Conservation (phyloP, 2,888 invertebrate species). For the Dryobota labecula region DNA sequence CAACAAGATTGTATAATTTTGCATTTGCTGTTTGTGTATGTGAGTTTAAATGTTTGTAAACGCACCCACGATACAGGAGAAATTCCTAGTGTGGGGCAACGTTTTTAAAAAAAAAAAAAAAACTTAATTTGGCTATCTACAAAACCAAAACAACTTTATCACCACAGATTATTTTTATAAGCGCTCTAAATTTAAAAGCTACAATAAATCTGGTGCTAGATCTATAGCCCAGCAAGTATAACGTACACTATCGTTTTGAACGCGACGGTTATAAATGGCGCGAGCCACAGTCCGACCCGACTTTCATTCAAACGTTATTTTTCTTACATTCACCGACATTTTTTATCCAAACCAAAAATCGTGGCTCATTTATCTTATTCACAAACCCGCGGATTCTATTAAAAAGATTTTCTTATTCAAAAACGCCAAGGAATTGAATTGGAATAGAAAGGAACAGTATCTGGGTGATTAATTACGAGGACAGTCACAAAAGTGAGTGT, state of each 20-base stretch:
- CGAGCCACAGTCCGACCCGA: conserved; percentile 61
- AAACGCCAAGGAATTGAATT: conserved; percentile 80
- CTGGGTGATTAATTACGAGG: conserved; percentile 78
- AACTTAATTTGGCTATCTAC: not conserved
- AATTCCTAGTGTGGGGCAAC: too few species aligned
- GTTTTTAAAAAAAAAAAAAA: too few species aligned
- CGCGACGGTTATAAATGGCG: conserved; percentile 70
- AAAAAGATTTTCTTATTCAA: conserved; percentile 82
- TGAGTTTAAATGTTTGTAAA: too few species aligned
- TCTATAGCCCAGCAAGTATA: conserved; percentile 41
- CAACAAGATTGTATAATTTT: not conserved
- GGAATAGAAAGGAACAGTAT: conserved; percentile 73
- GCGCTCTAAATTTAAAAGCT: conserved; percentile 43
- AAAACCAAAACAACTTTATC: conserved; percentile 12
- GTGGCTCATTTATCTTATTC: conserved; percentile 76
- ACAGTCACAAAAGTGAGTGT: conserved; percentile 72
- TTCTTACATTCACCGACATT: conserved; percentile 69
- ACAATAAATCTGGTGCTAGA: conserved; percentile 48
- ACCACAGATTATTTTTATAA: conserved; percentile 30
- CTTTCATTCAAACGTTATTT: conserved; percentile 72
- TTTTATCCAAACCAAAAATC: conserved; percentile 75
- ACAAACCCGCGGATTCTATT: conserved; percentile 75
- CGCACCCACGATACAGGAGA: too few species aligned
- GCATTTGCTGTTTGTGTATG: too few species aligned
- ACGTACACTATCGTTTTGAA: conserved; percentile 56